A percentile compares a stretch with the other conserved stretches of the same genome.
These are phyloP conservation scores for Acrossocheilus wenchowensis DNA, from an alignment of 2,797 vertebrate genomes.

Conservation along the genomic window DNA sequence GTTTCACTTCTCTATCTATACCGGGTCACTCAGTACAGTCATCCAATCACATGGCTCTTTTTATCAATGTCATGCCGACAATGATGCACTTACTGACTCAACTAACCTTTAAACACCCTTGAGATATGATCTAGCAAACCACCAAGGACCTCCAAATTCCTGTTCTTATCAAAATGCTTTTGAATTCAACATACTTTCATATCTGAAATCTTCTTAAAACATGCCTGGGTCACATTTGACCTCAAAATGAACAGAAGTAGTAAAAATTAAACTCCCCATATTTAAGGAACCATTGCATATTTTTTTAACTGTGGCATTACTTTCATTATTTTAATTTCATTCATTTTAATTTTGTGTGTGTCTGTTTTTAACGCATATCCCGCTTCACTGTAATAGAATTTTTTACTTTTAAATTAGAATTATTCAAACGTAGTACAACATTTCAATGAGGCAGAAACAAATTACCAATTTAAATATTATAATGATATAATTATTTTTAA, in stretches of 20 bases:
- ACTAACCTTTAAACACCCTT: not conserved
- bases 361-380: not conserved
- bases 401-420: not conserved
- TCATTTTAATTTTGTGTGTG: not conserved
- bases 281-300: not conserved
- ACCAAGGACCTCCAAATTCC: not conserved
- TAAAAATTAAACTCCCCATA: not conserved
- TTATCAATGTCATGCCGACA: not conserved
- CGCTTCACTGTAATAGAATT: not conserved
- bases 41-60: not conserved
- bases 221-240: not conserved
- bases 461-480: not conserved
- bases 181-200: not conserved
- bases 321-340: not conserved
- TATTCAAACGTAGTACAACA: not conserved
- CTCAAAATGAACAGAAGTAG: not conserved
- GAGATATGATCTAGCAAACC: slow-evolving; percentile 3
- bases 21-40: not conserved
- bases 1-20: not conserved
- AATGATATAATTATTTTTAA: not conserved
- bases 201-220: not conserved
- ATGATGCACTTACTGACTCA: not conserved
- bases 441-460: not conserved
- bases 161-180: not conserved
- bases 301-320: not conserved